Percentiles rank a stretch among this genome's conserved stretches.
Conservation (phyloP, 2,888 invertebrate species). For the Lepidonotus clava region DNA sequence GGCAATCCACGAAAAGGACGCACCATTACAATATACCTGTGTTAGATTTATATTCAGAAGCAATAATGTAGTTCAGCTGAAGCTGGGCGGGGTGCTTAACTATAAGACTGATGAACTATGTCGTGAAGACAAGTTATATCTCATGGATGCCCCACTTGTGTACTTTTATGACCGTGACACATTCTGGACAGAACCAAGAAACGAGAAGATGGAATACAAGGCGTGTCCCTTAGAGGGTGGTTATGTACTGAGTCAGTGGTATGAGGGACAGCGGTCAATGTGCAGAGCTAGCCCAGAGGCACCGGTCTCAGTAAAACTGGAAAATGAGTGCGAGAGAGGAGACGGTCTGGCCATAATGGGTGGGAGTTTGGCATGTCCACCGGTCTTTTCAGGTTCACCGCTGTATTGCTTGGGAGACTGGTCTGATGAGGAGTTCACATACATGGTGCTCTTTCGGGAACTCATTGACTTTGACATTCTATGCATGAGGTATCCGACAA, state of each 20-base stretch:
- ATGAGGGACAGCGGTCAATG: neutral
- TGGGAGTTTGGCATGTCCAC: conserved; percentile 2
- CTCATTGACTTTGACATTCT: neutral
- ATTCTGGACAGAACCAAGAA: conserved; percentile 47
- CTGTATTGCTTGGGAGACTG: conserved; percentile 46
- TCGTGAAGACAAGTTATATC: neutral
- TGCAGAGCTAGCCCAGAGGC: neutral
- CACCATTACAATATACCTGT: conserved; percentile 3
- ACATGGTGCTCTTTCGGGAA: conserved; percentile 16
- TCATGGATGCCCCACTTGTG: conserved; percentile 41
- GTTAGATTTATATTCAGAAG: conserved; percentile 13
- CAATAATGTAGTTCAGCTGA: conserved; percentile 34
- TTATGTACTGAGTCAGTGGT: conserved; percentile 34
- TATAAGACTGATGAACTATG: conserved; percentile 5
- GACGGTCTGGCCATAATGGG: conserved; percentile 36
- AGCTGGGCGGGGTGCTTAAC: neutral
- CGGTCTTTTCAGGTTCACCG: conserved; percentile 6
- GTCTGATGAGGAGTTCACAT: conserved; percentile 19
- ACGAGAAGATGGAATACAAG: neutral
- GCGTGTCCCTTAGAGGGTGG: conserved; percentile 39
- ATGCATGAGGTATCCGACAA: conserved; percentile 35
- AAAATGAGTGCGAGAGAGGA: conserved; percentile 48
- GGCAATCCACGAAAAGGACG: neutral
- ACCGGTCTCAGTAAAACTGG: conserved; percentile 23
- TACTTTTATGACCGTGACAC: conserved; percentile 34